These are phyloP conservation scores for Penaeus indicus DNA, from an alignment of 1,140 invertebrate genomes.

Conservation along the genomic window DNA sequence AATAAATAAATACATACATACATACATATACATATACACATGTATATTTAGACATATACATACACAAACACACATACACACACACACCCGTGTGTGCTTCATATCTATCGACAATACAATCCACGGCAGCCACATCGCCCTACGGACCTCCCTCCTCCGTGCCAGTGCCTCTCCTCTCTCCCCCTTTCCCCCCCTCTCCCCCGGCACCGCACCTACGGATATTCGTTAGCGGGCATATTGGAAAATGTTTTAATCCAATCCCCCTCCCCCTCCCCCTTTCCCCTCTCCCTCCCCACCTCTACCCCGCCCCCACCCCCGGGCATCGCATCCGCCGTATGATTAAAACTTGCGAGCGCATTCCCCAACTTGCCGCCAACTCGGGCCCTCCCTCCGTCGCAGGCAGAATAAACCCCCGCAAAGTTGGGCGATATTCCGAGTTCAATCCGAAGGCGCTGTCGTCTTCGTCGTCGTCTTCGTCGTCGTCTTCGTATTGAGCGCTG, in stretches of 20 bases:
- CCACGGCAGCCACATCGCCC: too few species aligned
- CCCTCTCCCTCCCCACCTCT: not conserved
- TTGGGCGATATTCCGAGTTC: conserved; percentile 18
- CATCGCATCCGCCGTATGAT: conserved; percentile 23
- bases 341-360: conserved; percentile 34
- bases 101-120: too few species aligned
- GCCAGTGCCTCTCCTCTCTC: not conserved
- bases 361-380: conserved; percentile 4
- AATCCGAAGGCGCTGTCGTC: not conserved
- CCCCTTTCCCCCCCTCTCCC: not conserved
- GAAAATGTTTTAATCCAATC: conserved; percentile 27
- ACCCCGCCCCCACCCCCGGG: not conserved
- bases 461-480: too few species aligned
- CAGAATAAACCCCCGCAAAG: not conserved
- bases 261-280: not conserved
- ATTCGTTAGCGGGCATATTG: conserved; percentile 29
- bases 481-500: not conserved
- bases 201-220: not conserved
- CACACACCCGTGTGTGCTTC: too few species aligned
- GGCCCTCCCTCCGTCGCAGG: not conserved
- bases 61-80: too few species aligned
- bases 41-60: too few species aligned
- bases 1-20: too few species aligned
- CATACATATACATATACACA: too few species aligned
- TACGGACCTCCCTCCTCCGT: not conserved